Evolutionary conservation across 2,113 vertebrate genomes (phyloP).

Genomic region (Oncorhynchus clarkii): DNA sequence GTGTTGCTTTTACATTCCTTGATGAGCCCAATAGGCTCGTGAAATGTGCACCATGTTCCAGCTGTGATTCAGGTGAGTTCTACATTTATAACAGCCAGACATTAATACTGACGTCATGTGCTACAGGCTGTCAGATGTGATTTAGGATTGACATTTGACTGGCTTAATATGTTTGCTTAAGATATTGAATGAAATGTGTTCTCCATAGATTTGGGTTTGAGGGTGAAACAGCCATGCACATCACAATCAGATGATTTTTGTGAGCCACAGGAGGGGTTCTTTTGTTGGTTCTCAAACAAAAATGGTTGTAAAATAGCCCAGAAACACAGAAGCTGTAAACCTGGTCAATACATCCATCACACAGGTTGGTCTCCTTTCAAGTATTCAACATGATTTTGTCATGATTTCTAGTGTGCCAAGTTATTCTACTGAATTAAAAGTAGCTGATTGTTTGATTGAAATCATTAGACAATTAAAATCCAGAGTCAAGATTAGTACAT

Average conservation of each 20-base stretch:
- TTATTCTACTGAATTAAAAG: no score
- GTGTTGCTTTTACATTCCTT: no score
- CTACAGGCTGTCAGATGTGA: no score
- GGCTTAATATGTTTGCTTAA: background rate
- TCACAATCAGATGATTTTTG: slow-evolving; percentile 31
- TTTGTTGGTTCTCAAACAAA: slow-evolving; percentile 7
- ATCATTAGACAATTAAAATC: no score
- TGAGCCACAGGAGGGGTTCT: slow-evolving; percentile 28
- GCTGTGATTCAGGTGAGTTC: no score
- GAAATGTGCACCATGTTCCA: no score
- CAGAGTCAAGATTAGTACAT: background rate
- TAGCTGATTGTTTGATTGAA: no score
- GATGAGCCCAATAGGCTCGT: no score
- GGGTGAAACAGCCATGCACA: slow-evolving; percentile 18
- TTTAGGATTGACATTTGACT: background rate
- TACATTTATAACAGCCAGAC: no score
- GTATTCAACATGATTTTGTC: background rate
- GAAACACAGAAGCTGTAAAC: slow-evolving; percentile 27
- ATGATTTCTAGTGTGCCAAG: no score
- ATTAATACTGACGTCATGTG: no score
- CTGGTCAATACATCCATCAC: slow-evolving; percentile 33
- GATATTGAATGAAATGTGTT: background rate
- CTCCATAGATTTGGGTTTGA: slow-evolving; percentile 31
- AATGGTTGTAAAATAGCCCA: slow-evolving; percentile 29
- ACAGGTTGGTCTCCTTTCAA: slow-evolving; percentile 12